Evolutionary conservation across 1,140 invertebrate genomes (phyloP).

Genomic region (Drosophila takahashii): DNA sequence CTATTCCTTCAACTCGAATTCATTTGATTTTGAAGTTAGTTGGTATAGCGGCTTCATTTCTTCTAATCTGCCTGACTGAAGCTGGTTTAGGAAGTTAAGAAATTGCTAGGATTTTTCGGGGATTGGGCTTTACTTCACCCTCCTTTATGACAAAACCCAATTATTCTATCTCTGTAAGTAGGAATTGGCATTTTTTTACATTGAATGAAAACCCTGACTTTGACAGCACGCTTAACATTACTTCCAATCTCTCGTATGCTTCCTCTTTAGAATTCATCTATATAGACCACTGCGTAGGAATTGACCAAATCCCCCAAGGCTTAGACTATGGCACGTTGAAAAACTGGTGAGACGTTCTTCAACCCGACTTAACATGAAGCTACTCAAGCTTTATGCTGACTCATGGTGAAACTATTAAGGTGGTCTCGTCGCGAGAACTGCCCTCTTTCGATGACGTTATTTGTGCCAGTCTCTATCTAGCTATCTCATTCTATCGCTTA

Average conservation of each 20-base stretch:
- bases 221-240: background rate
- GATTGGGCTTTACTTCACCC: background rate
- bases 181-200: slow-evolving; percentile 1
- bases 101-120: background rate
- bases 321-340: background rate
- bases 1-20: background rate
- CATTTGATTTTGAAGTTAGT: background rate
- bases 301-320: background rate
- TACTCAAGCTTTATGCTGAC: too few relatives aligned
- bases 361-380: too few relatives aligned
- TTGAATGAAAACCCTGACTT: background rate
- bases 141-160: background rate
- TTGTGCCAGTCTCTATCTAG: too few relatives aligned
- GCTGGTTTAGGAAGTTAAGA: slow-evolving; percentile 2
- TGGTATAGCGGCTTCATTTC: background rate
- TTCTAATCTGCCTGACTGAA: slow-evolving; percentile 9
- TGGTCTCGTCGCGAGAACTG: too few relatives aligned
- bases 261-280: background rate
- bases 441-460: too few relatives aligned
- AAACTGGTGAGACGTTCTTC: background rate
- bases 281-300: slow-evolving; percentile 4
- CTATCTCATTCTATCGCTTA: too few relatives aligned
- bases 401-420: too few relatives aligned
- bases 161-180: background rate
- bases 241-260: background rate